A percentile compares a stretch with the other conserved stretches of the same genome.
Conservation (phyloP, 2,113 vertebrate species). For the Grus americana region DNA sequence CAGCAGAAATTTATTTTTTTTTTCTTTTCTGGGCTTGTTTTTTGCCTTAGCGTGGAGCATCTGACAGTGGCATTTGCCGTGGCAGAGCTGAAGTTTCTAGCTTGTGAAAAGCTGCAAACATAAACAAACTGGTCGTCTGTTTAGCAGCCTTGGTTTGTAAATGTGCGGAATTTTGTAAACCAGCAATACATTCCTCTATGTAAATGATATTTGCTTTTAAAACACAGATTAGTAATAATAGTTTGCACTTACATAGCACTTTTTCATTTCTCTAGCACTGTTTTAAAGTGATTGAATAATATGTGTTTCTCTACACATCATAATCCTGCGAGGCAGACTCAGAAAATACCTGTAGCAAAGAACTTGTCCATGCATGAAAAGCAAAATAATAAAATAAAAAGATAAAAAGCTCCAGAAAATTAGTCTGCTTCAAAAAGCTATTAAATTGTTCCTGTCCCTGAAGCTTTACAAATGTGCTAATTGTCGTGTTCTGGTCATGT, state of each 20-base stretch:
- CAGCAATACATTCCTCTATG: not conserved
- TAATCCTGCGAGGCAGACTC: slow-evolving; percentile 56
- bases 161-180: not conserved
- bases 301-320: slow-evolving; percentile 17
- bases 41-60: not conserved
- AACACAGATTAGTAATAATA: not conserved
- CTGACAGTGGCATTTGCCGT: not conserved
- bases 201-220: not conserved
- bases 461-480: slow-evolving; percentile 75
- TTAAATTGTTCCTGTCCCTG: slow-evolving; percentile 71
- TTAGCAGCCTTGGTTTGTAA: slow-evolving; percentile 9
- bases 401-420: slow-evolving; percentile 68
- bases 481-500: slow-evolving; percentile 65
- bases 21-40: not conserved
- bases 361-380: slow-evolving; percentile 70
- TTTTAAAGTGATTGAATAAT: slow-evolving; percentile 40
- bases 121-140: not conserved
- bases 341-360: slow-evolving; percentile 66
- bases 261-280: not conserved
- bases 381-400: slow-evolving; percentile 44
- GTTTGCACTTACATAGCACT: not conserved
- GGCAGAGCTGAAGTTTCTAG: not conserved
- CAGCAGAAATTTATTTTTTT: not conserved
- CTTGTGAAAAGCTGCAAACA: not conserved
- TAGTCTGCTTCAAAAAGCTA: slow-evolving; percentile 70